Evolutionary conservation across 2,888 invertebrate species (phyloP), one percentile per base, ranked within the genome.

Genomic region (Entomobrya proxima): DNA sequence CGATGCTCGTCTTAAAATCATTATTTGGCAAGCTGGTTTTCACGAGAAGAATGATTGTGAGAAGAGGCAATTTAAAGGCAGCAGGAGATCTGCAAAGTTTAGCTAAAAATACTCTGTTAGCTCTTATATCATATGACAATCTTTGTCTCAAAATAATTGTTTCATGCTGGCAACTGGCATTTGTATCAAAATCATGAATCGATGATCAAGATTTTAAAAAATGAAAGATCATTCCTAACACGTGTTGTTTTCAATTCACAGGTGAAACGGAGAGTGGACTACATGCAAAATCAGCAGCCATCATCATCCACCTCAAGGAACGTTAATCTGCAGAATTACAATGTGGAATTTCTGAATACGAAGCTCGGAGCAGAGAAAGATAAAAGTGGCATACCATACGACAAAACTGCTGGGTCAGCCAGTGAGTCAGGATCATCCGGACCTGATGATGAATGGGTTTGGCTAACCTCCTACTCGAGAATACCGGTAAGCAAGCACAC

Each of bases 381-480:
- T 18, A 79, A 77, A 58, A 61, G 79, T 47, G 83, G 78, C 18
- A 40, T 47, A 21, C 6, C 84, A 5, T 27, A 58, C 24, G 84
- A 72, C 24, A 69, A 75, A 74, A 74, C 72, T 40, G 72, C 79
- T 52, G 86, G 82, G 64, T 78, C 83, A 83, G 52, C 77, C 47
- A 35, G 80, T 64, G 80, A 79, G 50, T 30, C 80, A n/a, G 86
- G 74, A 44, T 78, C 80, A 80, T 75, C 87, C 67, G 87, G 69
- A 82, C 82, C 86, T 80, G 88, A 88, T 50, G 88, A 88, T 40
- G 88, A 88, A 67, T 88, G 87, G 87, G 88, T 97, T 89, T 97
- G 96, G 95, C 92, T 97, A 89, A 96, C 96, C 80, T 95, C 96
- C 88, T 96, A 96, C 91, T 96, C 96, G 44, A 94, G 96, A 90